Evolutionary conservation across 92 coral and sea anemone species (phyloP).

Genomic region (Ricordea florida): DNA sequence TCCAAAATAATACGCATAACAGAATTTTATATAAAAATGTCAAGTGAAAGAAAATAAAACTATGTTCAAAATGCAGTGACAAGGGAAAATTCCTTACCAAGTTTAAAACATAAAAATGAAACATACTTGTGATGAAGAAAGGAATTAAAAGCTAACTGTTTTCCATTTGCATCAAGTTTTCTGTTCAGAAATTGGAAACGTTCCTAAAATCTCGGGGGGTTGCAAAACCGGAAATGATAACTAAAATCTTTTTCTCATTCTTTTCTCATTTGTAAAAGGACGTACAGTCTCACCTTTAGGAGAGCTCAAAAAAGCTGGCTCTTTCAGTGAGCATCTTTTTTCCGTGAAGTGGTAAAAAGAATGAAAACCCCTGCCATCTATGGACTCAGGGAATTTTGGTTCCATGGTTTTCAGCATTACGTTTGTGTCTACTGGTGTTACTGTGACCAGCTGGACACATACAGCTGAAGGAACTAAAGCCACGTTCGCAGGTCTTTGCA

Average conservation of each 20-base stretch:
- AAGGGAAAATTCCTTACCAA: too few species aligned
- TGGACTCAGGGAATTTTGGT: constrained; percentile 25
- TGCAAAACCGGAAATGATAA: background rate
- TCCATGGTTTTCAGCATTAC: constrained; percentile 20
- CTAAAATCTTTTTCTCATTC: background rate
- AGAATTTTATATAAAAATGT: background rate
- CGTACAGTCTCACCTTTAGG: constrained; percentile 26
- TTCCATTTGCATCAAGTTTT: constrained; percentile 4
- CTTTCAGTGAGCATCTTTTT: constrained; percentile 13
- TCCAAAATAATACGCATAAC: too few species aligned
- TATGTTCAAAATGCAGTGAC: too few species aligned
- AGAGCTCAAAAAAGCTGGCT: constrained; percentile 40
- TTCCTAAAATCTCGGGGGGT: background rate
- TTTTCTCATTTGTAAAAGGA: background rate
- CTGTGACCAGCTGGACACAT: too few species aligned
- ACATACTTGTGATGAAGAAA: too few species aligned
- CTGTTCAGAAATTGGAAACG: background rate
- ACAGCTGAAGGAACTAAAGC: constrained; percentile 33
- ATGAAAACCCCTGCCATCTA: constrained; percentile 17
- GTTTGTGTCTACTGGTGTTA: constrained; percentile 38
- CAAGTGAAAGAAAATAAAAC: too few species aligned
- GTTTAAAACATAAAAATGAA: too few species aligned
- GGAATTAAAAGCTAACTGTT: background rate
- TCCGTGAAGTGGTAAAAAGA: constrained; percentile 24
- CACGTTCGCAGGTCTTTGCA: constrained; percentile 24